Conservation (phyloP, 2,113 vertebrate genomes). For the Paedocypris sp. region DNA sequence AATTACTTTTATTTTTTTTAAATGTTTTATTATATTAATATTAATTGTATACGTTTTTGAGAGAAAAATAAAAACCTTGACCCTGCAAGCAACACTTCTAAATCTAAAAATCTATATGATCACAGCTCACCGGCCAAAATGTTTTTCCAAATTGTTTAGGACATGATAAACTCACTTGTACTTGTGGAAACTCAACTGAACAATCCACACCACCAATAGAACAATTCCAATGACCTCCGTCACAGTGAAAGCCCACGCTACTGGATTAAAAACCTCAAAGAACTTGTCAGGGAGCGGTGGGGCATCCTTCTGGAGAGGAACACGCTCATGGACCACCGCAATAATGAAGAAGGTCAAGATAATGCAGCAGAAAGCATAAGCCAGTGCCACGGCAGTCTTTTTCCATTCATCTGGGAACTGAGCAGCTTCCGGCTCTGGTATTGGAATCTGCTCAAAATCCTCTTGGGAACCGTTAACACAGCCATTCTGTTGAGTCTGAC, state of each 20-base stretch:
- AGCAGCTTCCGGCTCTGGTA: constrained; percentile 63
- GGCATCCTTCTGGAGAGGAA: constrained; percentile 77
- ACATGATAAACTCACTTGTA: constrained; percentile 70
- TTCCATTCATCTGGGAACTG: constrained; percentile 75
- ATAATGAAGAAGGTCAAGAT: constrained; percentile 79
- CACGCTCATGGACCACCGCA: constrained; percentile 80
- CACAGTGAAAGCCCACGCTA: constrained; percentile 83
- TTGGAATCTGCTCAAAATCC: constrained; percentile 64
- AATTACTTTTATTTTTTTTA: too few species aligned
- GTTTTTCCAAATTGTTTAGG: too few species aligned
- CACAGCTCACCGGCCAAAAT: too few species aligned
- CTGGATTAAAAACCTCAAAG: constrained; percentile 79
- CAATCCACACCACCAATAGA: constrained; percentile 73
- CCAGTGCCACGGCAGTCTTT: constrained; percentile 71
- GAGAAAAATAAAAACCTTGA: too few species aligned
- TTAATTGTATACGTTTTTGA: too few species aligned
- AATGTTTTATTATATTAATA: too few species aligned
- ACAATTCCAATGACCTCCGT: constrained; percentile 83
- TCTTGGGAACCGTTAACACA: constrained; percentile 63
- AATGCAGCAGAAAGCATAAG: constrained; percentile 77
- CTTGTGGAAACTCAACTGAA: constrained; percentile 77
- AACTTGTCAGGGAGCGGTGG: constrained; percentile 80
- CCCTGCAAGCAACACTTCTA: too few species aligned
- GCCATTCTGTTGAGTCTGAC: constrained; percentile 60
- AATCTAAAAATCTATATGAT: too few species aligned